Percentiles rank a stretch among this genome's conserved stretches.
phyloP scores from a whole-genome alignment of 2,113 vertebrate genomes.

The Gallinago paraguaiae region DNA sequence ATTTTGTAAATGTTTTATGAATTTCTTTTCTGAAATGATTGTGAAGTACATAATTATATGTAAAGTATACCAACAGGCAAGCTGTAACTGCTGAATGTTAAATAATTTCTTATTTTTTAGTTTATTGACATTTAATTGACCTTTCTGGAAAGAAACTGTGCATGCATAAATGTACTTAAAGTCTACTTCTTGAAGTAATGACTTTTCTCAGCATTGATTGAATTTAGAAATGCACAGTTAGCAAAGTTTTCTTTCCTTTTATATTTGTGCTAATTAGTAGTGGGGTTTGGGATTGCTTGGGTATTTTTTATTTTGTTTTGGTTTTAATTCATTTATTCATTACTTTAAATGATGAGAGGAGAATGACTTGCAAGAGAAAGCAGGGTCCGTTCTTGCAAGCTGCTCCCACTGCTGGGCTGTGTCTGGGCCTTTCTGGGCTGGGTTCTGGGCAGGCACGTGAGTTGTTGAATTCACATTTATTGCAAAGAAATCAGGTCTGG shows the following conservation, averaged over 20 bases:
- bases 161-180: not conserved
- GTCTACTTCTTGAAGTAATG: not conserved
- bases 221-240: not conserved
- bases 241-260: not conserved
- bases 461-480: not conserved
- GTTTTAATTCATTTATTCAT: not conserved
- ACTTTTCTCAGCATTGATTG: not conserved
- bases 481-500: not conserved
- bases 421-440: not conserved
- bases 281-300: not conserved
- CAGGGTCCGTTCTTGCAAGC: not conserved
- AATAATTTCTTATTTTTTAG: conserved; percentile 23
- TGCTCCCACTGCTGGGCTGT: not conserved
- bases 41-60: conserved; percentile 35
- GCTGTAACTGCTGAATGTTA: not conserved
- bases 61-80: conserved; percentile 26
- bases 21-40: not conserved
- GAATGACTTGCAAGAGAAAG: not conserved
- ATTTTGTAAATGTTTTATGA: conserved; percentile 60
- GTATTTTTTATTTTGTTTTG: not conserved
- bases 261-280: not conserved
- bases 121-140: conserved; percentile 31
- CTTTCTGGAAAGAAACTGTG: not conserved
- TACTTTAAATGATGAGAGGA: not conserved
- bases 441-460: not conserved